Conservation (phyloP, 2,888 invertebrate genomes). For the Philereme transversata region DNA sequence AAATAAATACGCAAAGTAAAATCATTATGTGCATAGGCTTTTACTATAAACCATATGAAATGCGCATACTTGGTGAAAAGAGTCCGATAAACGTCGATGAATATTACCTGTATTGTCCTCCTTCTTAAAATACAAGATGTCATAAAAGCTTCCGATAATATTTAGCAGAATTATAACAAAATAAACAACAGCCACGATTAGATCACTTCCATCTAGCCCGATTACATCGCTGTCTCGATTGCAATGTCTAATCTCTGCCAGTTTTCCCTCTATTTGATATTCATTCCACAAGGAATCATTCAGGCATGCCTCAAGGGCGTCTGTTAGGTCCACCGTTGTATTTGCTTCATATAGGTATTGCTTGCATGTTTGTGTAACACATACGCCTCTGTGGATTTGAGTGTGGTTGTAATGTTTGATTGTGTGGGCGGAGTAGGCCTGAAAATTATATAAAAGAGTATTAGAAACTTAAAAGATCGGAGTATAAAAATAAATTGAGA, state of each 20-base stretch:
- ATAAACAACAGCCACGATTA: constrained; percentile 50
- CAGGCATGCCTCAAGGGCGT: constrained; percentile 63
- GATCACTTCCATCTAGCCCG: constrained; percentile 55
- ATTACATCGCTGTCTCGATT: constrained; percentile 49
- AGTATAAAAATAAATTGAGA: too few relatives aligned
- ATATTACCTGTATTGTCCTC: constrained; percentile 50
- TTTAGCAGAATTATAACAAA: constrained; percentile 58
- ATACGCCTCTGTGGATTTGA: constrained; percentile 69
- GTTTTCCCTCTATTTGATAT: constrained; percentile 57
- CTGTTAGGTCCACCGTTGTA: constrained; percentile 45
- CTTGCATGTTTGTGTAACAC: constrained; percentile 62
- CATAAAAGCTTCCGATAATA: constrained; percentile 64
- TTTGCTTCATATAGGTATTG: constrained; percentile 37
- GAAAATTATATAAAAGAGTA: constrained; percentile 18
- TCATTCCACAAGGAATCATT: constrained; percentile 60
- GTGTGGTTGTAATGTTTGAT: constrained; percentile 72
- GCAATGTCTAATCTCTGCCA: constrained; percentile 61
- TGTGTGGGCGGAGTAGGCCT: constrained; percentile 67
- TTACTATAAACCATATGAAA: too few relatives aligned
- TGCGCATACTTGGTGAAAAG: too few relatives aligned
- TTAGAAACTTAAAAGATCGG: too few relatives aligned
- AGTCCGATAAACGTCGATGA: too few relatives aligned
- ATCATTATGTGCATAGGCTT: too few relatives aligned
- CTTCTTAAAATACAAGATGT: constrained; percentile 35
- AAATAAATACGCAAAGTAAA: too few relatives aligned